Conservation (phyloP, 2,797 vertebrate genomes). For the Antennarius maculatus region DNA sequence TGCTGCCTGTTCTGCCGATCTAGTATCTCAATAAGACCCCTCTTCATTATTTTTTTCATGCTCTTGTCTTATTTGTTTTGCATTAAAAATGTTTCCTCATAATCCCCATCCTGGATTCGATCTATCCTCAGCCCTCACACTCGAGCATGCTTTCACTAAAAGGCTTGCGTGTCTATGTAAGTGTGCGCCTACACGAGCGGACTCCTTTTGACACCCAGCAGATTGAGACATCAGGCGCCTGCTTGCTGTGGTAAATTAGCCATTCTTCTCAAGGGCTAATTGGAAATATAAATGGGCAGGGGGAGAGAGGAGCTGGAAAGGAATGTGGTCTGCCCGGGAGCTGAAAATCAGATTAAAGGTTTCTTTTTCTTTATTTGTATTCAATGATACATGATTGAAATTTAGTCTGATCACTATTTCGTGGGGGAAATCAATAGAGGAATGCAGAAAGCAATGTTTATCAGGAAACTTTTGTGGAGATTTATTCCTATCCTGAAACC, state of each 20-base stretch:
- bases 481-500: constrained; percentile 49
- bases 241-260: constrained; percentile 91
- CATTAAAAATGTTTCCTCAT: constrained; percentile 15
- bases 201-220: constrained; percentile 91
- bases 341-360: constrained; percentile 57
- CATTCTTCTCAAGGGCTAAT: constrained; percentile 93
- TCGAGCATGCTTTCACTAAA: constrained; percentile 44
- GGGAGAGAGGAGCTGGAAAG: constrained; percentile 62
- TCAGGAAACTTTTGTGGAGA: constrained; percentile 36
- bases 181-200: constrained; percentile 80
- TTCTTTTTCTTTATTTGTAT: constrained; percentile 29
- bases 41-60: constrained; percentile 43
- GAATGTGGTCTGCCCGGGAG: constrained; percentile 46
- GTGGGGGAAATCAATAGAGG: constrained; percentile 11
- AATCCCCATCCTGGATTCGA: constrained; percentile 22
- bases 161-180: constrained; percentile 66
- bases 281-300: constrained; percentile 93
- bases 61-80: constrained; percentile 52
- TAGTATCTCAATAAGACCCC: constrained; percentile 57
- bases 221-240: constrained; percentile 95
- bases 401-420: constrained; percentile 25
- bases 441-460: constrained; percentile 35
- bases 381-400: constrained; percentile 23
- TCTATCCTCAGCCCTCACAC: constrained; percentile 40
- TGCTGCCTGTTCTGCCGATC: constrained; percentile 59